A percentile compares a stretch with the other conserved stretches of the same genome.
phyloP scores from a whole-genome alignment of 2,797 vertebrate genomes.

The Tenualosa ilisha region DNA sequence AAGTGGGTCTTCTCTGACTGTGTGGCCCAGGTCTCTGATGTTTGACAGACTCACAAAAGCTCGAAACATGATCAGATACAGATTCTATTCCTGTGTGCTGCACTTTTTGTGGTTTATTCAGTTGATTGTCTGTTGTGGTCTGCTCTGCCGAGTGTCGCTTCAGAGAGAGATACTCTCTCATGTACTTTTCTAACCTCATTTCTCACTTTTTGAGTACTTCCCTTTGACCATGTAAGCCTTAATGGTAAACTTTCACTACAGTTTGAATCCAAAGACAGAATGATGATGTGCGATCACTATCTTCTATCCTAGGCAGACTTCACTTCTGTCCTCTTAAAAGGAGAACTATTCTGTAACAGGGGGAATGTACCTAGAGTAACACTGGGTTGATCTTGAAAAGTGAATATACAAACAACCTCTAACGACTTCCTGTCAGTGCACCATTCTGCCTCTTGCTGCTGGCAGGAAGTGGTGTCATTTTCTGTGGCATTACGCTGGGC shows the following conservation, averaged over 20 bases:
- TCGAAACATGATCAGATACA: background rate
- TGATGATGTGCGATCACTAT: background rate
- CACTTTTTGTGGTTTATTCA: conserved; percentile 29
- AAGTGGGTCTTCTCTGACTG: conserved; percentile 17
- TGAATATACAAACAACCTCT: conserved; percentile 31
- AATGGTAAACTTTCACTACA: background rate
- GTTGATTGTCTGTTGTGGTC: background rate
- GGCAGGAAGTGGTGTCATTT: conserved; percentile 75
- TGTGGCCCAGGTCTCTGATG: background rate
- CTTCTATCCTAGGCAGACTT: background rate
- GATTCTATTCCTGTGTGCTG: conserved; percentile 23
- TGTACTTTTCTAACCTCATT: conserved; percentile 20
- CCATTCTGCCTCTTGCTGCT: conserved; percentile 19
- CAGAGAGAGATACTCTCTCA: background rate
- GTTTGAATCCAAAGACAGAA: background rate
- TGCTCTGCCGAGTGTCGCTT: background rate
- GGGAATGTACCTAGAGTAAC: background rate
- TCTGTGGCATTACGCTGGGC: conserved; percentile 64
- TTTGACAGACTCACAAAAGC: conserved; percentile 15
- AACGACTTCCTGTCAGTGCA: conserved; percentile 47
- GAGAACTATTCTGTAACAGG: background rate
- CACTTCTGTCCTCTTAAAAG: background rate
- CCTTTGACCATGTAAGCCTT: background rate
- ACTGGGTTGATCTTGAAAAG: background rate
- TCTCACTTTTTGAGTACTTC: background rate